phyloP scores from a whole-genome alignment of 2,888 invertebrate species.

The Caradrina clavipalpis region DNA sequence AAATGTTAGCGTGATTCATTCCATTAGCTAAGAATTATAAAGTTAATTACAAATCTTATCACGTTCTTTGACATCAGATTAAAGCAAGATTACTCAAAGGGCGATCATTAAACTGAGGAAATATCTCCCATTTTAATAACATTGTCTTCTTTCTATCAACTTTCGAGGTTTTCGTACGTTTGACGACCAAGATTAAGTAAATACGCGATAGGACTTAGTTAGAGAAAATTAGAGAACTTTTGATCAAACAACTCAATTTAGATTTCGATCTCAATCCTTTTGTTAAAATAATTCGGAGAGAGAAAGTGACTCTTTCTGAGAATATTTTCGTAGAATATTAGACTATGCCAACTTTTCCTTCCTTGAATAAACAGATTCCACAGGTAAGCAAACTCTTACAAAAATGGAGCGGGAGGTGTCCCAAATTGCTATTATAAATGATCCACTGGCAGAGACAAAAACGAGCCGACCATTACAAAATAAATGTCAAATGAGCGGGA shows the following conservation, averaged over 20 bases:
- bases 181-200: constrained; percentile 25
- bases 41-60: constrained; percentile 55
- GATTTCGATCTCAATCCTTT: constrained; percentile 36
- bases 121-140: constrained; percentile 37
- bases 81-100: constrained; percentile 50
- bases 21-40: constrained; percentile 49
- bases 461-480: constrained; percentile 59
- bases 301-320: background rate
- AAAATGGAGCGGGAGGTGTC: constrained; percentile 41
- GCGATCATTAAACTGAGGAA: constrained; percentile 42
- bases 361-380: constrained; percentile 30
- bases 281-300: constrained; percentile 13
- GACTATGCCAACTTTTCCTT: constrained; percentile 16
- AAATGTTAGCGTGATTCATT: constrained; percentile 35
- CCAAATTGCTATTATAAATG: constrained; percentile 64
- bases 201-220: constrained; percentile 3
- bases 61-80: constrained; percentile 57
- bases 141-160: constrained; percentile 24
- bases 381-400: constrained; percentile 35
- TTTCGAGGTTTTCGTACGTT: constrained; percentile 13
- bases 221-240: constrained; percentile 41
- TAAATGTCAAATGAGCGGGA: constrained; percentile 63
- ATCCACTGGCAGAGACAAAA: constrained; percentile 47
- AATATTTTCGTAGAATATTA: constrained; percentile 22
- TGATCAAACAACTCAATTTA: constrained; percentile 34